Evolutionary conservation across 92 coral and sea anemone species (phyloP).

Genomic region (Diadumene lineata): DNA sequence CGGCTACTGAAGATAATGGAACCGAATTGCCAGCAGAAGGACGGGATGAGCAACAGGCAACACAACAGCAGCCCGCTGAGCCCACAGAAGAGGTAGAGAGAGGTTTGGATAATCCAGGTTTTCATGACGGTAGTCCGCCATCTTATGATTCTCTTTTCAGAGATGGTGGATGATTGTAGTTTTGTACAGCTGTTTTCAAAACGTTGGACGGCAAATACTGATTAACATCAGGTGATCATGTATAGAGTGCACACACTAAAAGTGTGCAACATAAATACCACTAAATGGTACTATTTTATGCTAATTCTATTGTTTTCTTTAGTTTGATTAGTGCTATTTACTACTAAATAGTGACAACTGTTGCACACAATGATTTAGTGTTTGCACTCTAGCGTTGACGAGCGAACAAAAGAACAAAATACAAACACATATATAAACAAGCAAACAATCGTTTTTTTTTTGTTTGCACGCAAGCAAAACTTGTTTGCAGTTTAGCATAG

Average conservation of each 20-base stretch:
- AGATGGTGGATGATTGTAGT: slow-evolving; percentile 6
- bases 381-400: background rate
- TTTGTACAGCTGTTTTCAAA: background rate
- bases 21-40: background rate
- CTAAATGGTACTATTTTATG: too few relatives aligned
- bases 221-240: background rate
- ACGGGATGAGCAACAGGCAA: background rate
- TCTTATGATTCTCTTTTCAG: slow-evolving; percentile 32
- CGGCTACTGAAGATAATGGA: background rate
- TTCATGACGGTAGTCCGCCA: slow-evolving; percentile 21
- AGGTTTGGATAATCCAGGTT: slow-evolving; percentile 38
- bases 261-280: too few relatives aligned
- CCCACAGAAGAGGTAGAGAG: slow-evolving; percentile 10
- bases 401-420: background rate
- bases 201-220: too few relatives aligned
- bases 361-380: background rate
- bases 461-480: too few relatives aligned
- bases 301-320: background rate
- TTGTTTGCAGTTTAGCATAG: too few relatives aligned
- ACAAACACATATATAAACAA: background rate
- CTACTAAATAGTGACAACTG: too few relatives aligned
- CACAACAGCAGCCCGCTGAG: background rate
- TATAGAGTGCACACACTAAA: too few relatives aligned
- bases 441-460: too few relatives aligned
- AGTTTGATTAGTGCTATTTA: background rate